A percentile compares a stretch with the other conserved stretches of the same genome.
Conservation (phyloP, 2,888 invertebrate genomes). For the Bugula neritina region DNA sequence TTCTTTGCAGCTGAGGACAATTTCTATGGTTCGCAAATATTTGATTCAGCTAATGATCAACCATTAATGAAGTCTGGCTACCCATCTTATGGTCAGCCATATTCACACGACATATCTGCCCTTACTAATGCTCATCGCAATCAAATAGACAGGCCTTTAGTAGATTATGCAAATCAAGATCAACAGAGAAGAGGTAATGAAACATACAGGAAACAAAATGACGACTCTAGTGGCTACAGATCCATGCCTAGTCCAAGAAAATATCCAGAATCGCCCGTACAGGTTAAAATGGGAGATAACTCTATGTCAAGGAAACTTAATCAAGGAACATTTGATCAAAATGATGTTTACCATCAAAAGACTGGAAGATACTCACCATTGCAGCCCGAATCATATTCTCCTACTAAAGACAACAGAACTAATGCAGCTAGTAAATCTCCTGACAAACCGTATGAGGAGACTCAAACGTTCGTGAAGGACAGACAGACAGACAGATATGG, state of each 20-base stretch:
- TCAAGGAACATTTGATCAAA: background rate
- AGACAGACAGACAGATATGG: no score
- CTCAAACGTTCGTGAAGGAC: background rate
- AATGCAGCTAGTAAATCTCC: background rate
- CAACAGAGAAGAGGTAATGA: background rate
- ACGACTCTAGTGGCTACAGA: constrained; percentile 14
- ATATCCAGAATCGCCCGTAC: background rate
- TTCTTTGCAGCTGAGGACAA: background rate
- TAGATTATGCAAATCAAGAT: background rate
- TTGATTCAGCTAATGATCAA: background rate
- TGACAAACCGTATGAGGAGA: background rate
- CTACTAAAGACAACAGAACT: background rate
- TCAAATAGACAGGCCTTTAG: background rate
- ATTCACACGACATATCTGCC: constrained; percentile 21
- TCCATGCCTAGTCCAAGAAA: constrained; percentile 22
- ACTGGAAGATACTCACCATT: background rate
- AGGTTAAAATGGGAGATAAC: background rate
- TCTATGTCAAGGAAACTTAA: background rate
- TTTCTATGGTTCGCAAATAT: background rate
- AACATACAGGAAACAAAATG: constrained; percentile 15
- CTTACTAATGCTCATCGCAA: constrained; percentile 25
- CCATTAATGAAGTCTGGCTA: constrained; percentile 9
- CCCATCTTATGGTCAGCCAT: constrained; percentile 10
- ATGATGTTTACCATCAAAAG: background rate
- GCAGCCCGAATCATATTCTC: background rate